Percentiles rank a stretch among this genome's conserved stretches.
phyloP scores from a whole-genome alignment of 30 jellyfish, hydroid and myxozoan genomes.

The Sanderia malayensis region DNA sequence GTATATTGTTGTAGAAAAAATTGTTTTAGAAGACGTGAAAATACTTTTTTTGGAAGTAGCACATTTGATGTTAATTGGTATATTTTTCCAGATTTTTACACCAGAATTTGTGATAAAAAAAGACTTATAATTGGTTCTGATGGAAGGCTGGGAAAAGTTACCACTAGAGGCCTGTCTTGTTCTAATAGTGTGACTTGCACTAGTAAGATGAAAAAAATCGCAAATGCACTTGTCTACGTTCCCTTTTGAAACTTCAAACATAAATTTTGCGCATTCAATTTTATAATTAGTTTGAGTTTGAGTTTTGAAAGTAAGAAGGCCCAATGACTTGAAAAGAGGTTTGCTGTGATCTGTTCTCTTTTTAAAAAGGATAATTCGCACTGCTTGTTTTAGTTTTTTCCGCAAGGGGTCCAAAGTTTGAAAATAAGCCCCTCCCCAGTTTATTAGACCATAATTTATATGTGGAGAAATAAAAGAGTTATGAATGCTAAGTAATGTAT shows the following conservation, averaged over 20 bases:
- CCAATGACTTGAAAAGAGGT: conserved; percentile 3
- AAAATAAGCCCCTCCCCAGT: background rate
- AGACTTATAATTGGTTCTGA: conserved; percentile 9
- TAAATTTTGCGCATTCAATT: no score
- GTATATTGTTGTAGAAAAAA: no score
- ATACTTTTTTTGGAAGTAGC: no score
- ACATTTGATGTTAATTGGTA: no score
- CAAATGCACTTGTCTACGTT: background rate
- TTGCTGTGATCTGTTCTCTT: conserved; percentile 10
- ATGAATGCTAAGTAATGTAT: background rate
- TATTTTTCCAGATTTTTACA: no score
- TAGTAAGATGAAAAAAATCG: conserved; percentile 12
- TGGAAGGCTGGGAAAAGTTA: background rate
- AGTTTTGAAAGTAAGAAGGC: no score
- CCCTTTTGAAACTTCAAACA: no score
- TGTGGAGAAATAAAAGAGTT: conserved; percentile 6
- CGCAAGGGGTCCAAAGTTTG: background rate
- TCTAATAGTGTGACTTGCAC: conserved; percentile 5
- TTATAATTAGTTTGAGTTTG: no score
- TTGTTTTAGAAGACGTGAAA: no score
- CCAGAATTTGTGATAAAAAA: no score
- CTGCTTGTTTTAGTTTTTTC: background rate
- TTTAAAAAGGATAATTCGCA: background rate
- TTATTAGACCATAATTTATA: no score
- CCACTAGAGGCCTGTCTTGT: conserved; percentile 6